Conservation (phyloP, 2,113 vertebrate species). For the Malurus alboscapulatus region DNA sequence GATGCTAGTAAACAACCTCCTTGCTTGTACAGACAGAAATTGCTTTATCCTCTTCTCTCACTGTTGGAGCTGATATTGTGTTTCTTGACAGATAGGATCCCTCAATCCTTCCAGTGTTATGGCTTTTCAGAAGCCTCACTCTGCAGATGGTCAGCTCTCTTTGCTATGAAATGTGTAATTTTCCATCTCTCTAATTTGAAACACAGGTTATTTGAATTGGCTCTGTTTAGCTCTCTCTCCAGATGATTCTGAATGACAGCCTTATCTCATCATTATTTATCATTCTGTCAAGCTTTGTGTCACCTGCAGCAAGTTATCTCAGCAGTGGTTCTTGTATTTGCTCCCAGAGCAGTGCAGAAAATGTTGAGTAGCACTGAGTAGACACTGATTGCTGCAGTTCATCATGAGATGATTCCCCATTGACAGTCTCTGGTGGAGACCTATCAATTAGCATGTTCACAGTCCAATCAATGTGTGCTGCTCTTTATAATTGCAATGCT, state of each 20-base stretch:
- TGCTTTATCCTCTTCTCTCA: background rate
- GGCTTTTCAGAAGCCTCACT: background rate
- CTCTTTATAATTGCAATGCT: background rate
- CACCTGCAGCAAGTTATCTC: background rate
- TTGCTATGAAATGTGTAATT: background rate
- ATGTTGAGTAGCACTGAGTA: background rate
- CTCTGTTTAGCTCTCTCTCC: background rate
- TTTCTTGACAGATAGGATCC: background rate
- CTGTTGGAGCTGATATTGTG: background rate
- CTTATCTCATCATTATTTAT: conserved; percentile 8
- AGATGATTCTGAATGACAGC: background rate
- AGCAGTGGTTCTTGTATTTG: background rate
- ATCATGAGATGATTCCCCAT: background rate
- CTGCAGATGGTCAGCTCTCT: background rate
- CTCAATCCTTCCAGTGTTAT: background rate
- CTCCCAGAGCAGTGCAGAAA: background rate
- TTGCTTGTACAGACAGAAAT: background rate
- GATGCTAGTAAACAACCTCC: background rate
- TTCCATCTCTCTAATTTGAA: background rate
- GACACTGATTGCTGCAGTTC: background rate
- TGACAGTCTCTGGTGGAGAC: background rate
- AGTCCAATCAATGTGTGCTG: background rate
- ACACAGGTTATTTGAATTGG: background rate
- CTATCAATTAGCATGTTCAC: background rate
- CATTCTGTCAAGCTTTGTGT: conserved; percentile 1